Evolutionary conservation across 2,797 vertebrate species (phyloP).

Genomic region (Spea hammondii): DNA sequence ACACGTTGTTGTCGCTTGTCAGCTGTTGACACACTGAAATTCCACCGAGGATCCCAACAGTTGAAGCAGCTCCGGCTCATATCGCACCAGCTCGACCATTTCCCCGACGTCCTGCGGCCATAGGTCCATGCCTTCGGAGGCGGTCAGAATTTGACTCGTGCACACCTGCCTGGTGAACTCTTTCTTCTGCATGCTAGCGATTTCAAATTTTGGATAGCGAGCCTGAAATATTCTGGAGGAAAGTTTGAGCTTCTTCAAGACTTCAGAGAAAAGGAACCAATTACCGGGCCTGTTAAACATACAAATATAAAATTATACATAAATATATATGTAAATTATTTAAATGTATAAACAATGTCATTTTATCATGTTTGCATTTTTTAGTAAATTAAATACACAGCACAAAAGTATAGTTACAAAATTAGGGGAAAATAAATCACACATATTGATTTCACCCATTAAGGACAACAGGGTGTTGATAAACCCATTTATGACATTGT

Average conservation of each 20-base stretch:
- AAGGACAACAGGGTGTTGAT: no score
- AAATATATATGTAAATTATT: background rate
- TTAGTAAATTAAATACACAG: background rate
- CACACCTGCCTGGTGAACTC: constrained; percentile 88
- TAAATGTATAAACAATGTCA: no score
- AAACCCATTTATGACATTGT: no score
- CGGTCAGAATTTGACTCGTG: constrained; percentile 84
- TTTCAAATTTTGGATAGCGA: constrained; percentile 89
- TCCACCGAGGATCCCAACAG: constrained; percentile 90
- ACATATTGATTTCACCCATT: no score
- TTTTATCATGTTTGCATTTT: background rate
- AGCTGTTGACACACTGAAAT: constrained; percentile 76
- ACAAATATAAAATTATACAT: background rate
- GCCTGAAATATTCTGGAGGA: constrained; percentile 92
- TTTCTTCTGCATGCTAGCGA: constrained; percentile 75
- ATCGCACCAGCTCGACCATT: constrained; percentile 87
- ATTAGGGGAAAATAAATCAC: no score
- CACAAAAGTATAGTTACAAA: no score
- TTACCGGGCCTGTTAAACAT: constrained; percentile 82
- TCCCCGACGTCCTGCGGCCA: constrained; percentile 62
- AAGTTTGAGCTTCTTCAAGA: constrained; percentile 91
- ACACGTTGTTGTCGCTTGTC: constrained; percentile 57
- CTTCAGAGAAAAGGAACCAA: constrained; percentile 92
- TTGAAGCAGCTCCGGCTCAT: constrained; percentile 86
- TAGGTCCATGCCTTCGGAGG: constrained; percentile 64